These are phyloP conservation scores for Rotaria magnacalcarata DNA, from an alignment of 2,888 invertebrate species.

Conservation along the genomic window DNA sequence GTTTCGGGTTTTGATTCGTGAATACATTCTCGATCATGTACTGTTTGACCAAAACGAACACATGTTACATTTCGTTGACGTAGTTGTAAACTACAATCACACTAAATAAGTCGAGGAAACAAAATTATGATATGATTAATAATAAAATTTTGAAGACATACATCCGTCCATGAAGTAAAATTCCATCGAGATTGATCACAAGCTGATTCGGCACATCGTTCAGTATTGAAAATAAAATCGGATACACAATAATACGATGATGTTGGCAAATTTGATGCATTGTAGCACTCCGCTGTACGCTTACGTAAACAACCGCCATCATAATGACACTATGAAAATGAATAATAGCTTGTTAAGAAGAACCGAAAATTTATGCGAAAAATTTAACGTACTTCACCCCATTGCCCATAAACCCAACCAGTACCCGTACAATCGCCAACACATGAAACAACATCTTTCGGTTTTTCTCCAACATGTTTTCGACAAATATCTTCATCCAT, in stretches of 20 bases:
- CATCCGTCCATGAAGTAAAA: slow-evolving; percentile 19
- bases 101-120: neutral
- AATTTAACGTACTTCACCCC: neutral
- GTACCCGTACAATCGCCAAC: slow-evolving; percentile 16
- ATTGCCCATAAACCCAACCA: slow-evolving; percentile 25
- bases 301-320: neutral
- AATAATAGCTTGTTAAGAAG: neutral
- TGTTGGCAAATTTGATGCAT: neutral
- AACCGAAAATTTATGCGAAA: neutral
- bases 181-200: slow-evolving; percentile 26
- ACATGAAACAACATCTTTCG: neutral
- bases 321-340: slow-evolving; percentile 14
- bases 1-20: slow-evolving; percentile 12
- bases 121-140: neutral
- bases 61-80: slow-evolving; percentile 17
- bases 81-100: neutral
- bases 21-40: neutral
- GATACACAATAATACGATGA: slow-evolving; percentile 18
- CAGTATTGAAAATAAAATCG: neutral
- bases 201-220: neutral
- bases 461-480: slow-evolving; percentile 26
- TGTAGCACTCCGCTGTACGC: neutral
- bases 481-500: neutral
- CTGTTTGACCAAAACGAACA: neutral
- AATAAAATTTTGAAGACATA: neutral